Evolutionary conservation across 1,140 invertebrate genomes (phyloP), one percentile per base, ranked within the genome.

Genomic region (Nasonia giraulti): DNA sequence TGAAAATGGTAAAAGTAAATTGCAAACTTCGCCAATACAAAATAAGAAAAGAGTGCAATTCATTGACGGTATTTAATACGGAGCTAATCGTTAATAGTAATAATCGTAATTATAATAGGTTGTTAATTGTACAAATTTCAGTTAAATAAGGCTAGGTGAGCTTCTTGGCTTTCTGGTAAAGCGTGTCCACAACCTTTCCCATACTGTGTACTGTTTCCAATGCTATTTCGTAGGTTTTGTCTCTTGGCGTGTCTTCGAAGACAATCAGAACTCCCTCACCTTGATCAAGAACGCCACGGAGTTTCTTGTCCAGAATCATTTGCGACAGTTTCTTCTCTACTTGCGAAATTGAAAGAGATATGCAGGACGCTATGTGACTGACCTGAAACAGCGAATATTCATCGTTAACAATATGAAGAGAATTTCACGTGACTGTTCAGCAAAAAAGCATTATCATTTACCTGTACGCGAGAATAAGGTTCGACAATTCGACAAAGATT

Each of bases 301-400:
- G 96, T 92, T 99, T 99, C 88, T 99, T 98, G 92, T 99, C 99
- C 89, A 99, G 94, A 91, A 99, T 99, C 99, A 99, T 99, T 93
- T 99, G 99, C 37, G 99, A 99, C 23, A 99, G 93, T 93, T 99
- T 99, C 93, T 99, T 99, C 92, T 99, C 99, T 73, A 99, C 98
- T 94, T 97, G 96, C 77, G 96, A 94, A 93, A 97, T 96, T 12
- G 97, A 96, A 71, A 99, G 94, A 90, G 98, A 96, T 93, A 99
- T 99, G 84, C 96, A 95, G 85, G 96, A 95, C 20, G 98, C 96
- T 88, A 98, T 95, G 91, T 97, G 96, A 44, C 95, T 93, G 8
- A 98, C 96, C 95, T 97, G 73, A 87, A 80, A 5, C 20, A 80
- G 47, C 20, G 4, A 62, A 85, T 37, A 71, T 71, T 27, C 2